These are phyloP conservation scores for Callimorpha dominula DNA, from an alignment of 2,888 invertebrate species.

Conservation along the genomic window DNA sequence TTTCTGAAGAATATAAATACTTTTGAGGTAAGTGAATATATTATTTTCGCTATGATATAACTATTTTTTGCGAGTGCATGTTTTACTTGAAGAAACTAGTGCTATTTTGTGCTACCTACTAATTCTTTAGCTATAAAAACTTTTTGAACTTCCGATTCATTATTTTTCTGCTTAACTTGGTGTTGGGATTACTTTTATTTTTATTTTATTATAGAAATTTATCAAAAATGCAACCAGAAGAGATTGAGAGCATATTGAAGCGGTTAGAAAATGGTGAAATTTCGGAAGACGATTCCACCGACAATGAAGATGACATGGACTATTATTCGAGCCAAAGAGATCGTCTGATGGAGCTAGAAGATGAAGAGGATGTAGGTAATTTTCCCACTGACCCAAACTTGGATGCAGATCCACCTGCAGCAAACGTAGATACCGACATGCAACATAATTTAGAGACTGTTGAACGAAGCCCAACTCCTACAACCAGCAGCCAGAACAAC, in stretches of 20 bases:
- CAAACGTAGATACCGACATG: conserved; percentile 52
- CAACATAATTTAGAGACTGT: conserved; percentile 56
- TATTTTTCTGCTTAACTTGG: conserved; percentile 53
- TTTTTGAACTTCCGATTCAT: conserved; percentile 41
- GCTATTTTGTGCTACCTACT: conserved; percentile 50
- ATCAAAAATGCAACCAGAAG: conserved; percentile 57
- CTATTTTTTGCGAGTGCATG: conserved; percentile 49
- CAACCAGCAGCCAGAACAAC: conserved; percentile 53
- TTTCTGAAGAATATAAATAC: conserved; percentile 48
- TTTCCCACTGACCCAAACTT: conserved; percentile 54
- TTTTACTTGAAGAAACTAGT: conserved; percentile 55
- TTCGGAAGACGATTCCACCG: conserved; percentile 56
- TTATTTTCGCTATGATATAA: conserved; percentile 54
- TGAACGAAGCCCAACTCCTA: conserved; percentile 53
- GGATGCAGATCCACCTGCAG: conserved; percentile 48
- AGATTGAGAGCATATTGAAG: conserved; percentile 54
- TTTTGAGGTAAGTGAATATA: conserved; percentile 53
- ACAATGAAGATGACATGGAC: conserved; percentile 54
- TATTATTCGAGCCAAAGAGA: conserved; percentile 55
- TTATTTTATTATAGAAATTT: conserved; percentile 51
- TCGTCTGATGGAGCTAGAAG: conserved; percentile 53
- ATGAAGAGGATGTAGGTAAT: conserved; percentile 55
- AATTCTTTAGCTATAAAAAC: conserved; percentile 42
- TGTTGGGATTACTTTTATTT: conserved; percentile 53
- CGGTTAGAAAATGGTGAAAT: conserved; percentile 44